phyloP scores from a whole-genome alignment of 2,113 vertebrate species.

The Gymnogyps californianus region DNA sequence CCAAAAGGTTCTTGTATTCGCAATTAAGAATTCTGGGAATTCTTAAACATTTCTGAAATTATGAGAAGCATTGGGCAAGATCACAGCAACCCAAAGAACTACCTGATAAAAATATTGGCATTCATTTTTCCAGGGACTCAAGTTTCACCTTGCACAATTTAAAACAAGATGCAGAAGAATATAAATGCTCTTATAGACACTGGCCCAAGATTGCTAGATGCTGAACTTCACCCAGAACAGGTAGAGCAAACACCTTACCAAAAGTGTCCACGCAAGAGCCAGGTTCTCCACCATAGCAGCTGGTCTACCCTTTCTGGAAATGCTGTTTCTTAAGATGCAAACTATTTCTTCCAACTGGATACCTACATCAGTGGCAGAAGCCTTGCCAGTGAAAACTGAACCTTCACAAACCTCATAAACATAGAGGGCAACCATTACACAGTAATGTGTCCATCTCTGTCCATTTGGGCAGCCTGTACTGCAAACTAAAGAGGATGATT shows the following conservation, averaged over 20 bases:
- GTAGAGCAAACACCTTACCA: not conserved
- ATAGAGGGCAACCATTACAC: not conserved
- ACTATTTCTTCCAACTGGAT: not conserved
- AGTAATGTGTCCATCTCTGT: not conserved
- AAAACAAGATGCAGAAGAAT: not conserved
- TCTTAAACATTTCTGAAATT: not conserved
- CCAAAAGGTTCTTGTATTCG: not conserved
- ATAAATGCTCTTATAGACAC: not conserved
- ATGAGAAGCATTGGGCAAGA: not conserved
- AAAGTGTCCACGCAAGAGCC: not conserved
- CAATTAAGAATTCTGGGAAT: not conserved
- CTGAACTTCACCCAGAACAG: not conserved
- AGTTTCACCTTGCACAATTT: not conserved
- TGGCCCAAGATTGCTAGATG: not conserved
- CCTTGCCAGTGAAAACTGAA: not conserved
- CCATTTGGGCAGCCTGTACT: not conserved
- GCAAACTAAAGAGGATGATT: not conserved
- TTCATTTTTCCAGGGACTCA: not conserved
- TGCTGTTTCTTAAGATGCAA: not conserved
- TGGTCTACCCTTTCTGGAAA: not conserved
- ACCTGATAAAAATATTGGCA: not conserved
- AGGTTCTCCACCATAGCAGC: not conserved
- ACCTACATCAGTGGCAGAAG: not conserved
- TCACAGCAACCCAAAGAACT: not conserved
- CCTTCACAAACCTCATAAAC: not conserved